Conservation (phyloP, 2,113 vertebrate genomes). For the Pedetes capensis region DNA sequence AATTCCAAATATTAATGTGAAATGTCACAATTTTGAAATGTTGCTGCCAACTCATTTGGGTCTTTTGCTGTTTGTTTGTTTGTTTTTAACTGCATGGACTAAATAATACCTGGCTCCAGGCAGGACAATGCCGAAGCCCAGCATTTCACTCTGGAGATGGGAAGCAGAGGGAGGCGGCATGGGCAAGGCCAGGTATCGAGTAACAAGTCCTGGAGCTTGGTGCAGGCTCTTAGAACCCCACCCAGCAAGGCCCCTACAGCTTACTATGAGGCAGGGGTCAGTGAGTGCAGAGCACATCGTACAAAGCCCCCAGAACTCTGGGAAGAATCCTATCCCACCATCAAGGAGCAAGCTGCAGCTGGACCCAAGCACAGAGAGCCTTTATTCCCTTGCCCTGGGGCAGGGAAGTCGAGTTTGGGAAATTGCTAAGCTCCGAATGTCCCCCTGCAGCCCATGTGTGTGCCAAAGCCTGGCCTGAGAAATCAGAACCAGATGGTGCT, state of each 20-base stretch:
- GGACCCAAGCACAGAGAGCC: background rate
- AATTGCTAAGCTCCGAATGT: background rate
- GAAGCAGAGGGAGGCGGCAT: accelerated
- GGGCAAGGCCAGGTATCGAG: background rate
- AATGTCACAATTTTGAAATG: background rate
- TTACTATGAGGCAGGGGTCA: background rate
- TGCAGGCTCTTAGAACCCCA: background rate
- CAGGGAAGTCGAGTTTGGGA: background rate
- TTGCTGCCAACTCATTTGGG: background rate
- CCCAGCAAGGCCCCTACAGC: background rate
- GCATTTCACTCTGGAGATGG: background rate
- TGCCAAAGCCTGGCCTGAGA: conserved; percentile 50
- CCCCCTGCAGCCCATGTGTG: background rate
- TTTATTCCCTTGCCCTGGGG: background rate
- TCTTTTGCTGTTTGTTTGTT: background rate
- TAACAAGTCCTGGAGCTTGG: background rate
- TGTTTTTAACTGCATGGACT: background rate
- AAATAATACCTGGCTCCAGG: background rate
- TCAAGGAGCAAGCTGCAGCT: background rate
- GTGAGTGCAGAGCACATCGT: background rate
- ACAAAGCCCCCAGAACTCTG: background rate
- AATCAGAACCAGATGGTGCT: conserved; percentile 58
- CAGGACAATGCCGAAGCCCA: background rate
- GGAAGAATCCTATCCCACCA: too few species aligned
- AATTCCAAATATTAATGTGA: background rate